A percentile compares a stretch with the other conserved stretches of the same genome.
Evolutionary conservation across 2,797 vertebrate genomes (phyloP).

Genomic region (Morus bassanus): DNA sequence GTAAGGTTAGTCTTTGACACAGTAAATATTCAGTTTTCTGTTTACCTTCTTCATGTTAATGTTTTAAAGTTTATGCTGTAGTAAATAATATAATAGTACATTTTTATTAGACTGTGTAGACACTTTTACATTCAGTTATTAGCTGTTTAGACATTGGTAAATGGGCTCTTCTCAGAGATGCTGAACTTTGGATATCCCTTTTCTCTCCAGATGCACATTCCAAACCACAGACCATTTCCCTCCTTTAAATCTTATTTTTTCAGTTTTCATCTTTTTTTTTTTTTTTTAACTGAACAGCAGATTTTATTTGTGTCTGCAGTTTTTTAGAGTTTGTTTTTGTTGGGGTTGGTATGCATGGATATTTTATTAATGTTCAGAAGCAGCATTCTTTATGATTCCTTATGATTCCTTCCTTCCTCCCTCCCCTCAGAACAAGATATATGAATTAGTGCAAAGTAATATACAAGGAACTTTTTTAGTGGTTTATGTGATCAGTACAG

Average conservation of each 20-base stretch:
- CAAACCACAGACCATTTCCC: not conserved
- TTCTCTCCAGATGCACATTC: not conserved
- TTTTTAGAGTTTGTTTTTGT: not conserved
- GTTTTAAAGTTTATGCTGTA: not conserved
- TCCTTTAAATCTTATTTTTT: not conserved
- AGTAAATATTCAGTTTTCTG: slow-evolving; percentile 26
- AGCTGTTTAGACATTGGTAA: slow-evolving; percentile 34
- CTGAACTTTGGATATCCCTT: not conserved
- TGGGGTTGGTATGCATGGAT: not conserved
- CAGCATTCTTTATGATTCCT: not conserved
- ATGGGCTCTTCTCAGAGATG: not conserved
- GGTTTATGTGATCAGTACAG: slow-evolving; percentile 1
- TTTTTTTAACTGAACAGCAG: not conserved
- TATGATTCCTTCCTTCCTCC: not conserved
- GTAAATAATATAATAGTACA: slow-evolving; percentile 19
- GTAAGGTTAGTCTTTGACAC: not conserved
- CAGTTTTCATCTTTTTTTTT: not conserved
- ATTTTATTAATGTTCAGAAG: not conserved
- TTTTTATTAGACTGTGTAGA: slow-evolving; percentile 35
- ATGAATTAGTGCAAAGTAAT: not conserved
- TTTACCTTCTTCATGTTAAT: slow-evolving; percentile 21
- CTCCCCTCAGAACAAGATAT: not conserved
- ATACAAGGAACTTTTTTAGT: not conserved
- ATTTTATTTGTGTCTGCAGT: not conserved
- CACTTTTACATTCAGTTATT: slow-evolving; percentile 27